Conservation (phyloP, 2,797 vertebrate species). For the Darevskia nairensis region DNA sequence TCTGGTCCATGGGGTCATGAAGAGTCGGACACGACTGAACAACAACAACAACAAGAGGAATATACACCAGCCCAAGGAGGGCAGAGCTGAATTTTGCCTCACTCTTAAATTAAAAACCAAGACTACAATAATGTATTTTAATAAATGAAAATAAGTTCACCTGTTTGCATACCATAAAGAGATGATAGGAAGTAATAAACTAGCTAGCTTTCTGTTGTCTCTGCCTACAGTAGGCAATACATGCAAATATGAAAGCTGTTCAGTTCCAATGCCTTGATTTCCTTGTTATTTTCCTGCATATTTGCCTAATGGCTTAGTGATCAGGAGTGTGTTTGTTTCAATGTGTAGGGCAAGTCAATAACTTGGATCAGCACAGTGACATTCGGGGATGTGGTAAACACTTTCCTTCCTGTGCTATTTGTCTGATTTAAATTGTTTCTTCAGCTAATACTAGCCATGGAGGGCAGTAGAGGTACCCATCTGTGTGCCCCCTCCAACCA, state of each 20-base stretch:
- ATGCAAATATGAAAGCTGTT: background rate
- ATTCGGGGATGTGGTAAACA: background rate
- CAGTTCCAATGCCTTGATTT: background rate
- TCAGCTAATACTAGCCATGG: background rate
- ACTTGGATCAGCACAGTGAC: too few species aligned
- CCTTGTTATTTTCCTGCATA: background rate
- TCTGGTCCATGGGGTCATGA: too few species aligned
- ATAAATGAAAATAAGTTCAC: background rate
- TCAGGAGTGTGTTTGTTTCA: background rate
- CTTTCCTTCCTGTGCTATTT: background rate
- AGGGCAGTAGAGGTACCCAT: background rate
- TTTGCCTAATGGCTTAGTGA: background rate
- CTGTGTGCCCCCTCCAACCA: background rate
- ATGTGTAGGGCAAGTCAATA: background rate
- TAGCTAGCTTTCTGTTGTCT: background rate
- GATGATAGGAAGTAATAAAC: background rate
- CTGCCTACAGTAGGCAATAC: background rate
- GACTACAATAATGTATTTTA: background rate
- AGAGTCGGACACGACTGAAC: too few species aligned
- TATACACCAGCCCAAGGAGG: background rate
- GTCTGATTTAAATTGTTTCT: background rate
- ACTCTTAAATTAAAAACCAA: background rate
- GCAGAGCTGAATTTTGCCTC: background rate
- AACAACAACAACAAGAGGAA: background rate
- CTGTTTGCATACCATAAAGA: background rate